Percentiles rank a stretch among this genome's conserved stretches.
These are phyloP conservation scores for Sitodiplosis mosellana DNA, from an alignment of 1,140 invertebrate species.

Conservation along the genomic window DNA sequence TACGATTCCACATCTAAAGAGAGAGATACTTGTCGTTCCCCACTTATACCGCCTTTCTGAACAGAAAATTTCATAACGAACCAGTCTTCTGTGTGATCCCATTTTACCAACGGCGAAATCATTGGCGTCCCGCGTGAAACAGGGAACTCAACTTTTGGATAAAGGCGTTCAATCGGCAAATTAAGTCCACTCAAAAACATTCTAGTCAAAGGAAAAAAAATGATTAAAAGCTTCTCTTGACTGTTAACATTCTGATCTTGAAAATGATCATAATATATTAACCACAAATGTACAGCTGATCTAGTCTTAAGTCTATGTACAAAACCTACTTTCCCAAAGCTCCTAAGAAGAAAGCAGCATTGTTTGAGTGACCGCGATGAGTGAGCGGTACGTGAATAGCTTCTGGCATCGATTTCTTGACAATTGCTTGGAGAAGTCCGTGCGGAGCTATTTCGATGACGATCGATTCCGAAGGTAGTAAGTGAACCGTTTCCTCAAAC, in stretches of 20 bases:
- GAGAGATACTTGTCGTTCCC: conserved; percentile 33
- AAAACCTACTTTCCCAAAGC: conserved; percentile 49
- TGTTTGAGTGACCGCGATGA: conserved; percentile 51
- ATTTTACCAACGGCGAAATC: conserved; percentile 57
- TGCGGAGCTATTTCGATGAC: conserved; percentile 71
- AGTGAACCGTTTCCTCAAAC: conserved; percentile 62
- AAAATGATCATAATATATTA: no score
- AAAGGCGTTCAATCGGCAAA: conserved; percentile 32
- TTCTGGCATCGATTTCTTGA: conserved; percentile 34
- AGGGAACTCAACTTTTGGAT: conserved; percentile 48
- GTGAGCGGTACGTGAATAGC: conserved; percentile 59
- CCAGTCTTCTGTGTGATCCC: conserved; percentile 79
- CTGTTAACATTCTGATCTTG: no score
- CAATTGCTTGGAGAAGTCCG: conserved; percentile 53
- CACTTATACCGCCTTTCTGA: conserved; percentile 24
- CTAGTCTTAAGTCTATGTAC: no score
- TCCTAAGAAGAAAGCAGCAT: conserved; percentile 44
- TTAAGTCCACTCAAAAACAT: conserved; percentile 27
- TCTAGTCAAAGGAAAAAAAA: no score
- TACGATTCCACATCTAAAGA: no score
- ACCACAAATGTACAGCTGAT: no score
- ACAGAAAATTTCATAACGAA: conserved; percentile 27
- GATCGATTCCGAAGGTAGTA: conserved; percentile 62
- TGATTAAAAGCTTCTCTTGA: no score
- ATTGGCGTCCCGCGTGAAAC: conserved; percentile 61